A percentile compares a stretch with the other conserved stretches of the same genome.
These are phyloP conservation scores for Sigmodon hispidus DNA, from an alignment of 2,113 vertebrate species.

Conservation along the genomic window DNA sequence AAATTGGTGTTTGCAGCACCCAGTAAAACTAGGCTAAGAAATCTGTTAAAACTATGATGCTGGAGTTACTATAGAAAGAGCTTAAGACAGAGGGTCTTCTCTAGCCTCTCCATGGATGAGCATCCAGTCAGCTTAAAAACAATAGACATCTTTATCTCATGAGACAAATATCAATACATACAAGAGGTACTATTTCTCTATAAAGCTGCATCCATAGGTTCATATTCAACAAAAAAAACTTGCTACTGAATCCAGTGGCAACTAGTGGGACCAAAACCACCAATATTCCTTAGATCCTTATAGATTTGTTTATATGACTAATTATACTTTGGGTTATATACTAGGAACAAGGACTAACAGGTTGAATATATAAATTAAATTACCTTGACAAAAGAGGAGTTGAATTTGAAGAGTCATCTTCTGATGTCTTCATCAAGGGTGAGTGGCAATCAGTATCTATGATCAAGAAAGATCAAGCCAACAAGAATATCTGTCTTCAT, in stretches of 20 bases:
- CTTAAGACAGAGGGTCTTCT: neutral
- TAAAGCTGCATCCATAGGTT: neutral
- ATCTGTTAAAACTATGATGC: neutral
- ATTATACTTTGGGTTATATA: neutral
- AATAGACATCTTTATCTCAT: neutral
- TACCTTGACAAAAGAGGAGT: neutral
- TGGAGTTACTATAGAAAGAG: neutral
- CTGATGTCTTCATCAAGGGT: neutral
- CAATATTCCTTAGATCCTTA: neutral
- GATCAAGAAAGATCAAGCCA: neutral
- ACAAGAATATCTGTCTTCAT: neutral
- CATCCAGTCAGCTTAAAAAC: no score
- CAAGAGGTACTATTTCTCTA: neutral
- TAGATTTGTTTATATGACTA: neutral
- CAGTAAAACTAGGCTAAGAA: neutral
- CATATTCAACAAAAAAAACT: neutral
- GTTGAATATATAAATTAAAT: neutral
- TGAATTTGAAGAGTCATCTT: neutral
- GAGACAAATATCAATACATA: neutral
- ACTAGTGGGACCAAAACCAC: neutral
- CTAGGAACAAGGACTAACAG: neutral
- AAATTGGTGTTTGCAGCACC: neutral
- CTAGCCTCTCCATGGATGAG: neutral
- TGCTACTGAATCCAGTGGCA: neutral
- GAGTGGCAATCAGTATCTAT: neutral